Evolutionary conservation across 2,888 invertebrate species (phyloP).

Genomic region (Teinopalpus imperialis): DNA sequence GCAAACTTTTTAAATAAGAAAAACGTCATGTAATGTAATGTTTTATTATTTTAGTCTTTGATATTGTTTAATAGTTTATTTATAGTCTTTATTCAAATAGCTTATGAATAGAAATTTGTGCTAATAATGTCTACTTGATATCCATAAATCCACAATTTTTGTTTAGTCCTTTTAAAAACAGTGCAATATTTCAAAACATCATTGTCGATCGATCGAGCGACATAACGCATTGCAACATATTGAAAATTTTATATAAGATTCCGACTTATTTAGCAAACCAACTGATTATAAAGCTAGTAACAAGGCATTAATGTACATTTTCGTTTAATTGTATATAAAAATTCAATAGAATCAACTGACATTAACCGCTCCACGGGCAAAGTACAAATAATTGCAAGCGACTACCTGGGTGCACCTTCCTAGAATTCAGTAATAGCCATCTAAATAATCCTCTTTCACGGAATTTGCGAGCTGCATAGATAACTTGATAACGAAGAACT

Average conservation of each 20-base stretch:
- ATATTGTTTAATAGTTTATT: no score
- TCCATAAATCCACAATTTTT: no score
- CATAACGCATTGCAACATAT: no score
- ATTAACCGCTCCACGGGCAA: slow-evolving; percentile 20
- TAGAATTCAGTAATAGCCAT: slow-evolving; percentile 73
- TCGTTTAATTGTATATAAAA: slow-evolving; percentile 4
- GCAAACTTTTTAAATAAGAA: no score
- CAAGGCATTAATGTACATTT: slow-evolving; percentile 15
- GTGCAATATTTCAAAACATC: no score
- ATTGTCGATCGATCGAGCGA: no score
- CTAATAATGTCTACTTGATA: no score
- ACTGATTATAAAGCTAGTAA: neutral
- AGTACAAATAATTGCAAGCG: slow-evolving; percentile 41
- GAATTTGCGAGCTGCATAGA: slow-evolving; percentile 72
- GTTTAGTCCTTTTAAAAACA: no score
- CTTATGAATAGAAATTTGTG: no score
- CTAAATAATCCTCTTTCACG: slow-evolving; percentile 70
- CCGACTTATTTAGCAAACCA: neutral
- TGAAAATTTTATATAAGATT: neutral
- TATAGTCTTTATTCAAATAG: no score
- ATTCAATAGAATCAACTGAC: slow-evolving; percentile 11
- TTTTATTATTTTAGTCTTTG: no score
- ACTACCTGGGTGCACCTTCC: slow-evolving; percentile 74
- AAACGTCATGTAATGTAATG: no score
- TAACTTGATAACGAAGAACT: slow-evolving; percentile 55